Percentiles rank a stretch among this genome's conserved stretches.
Evolutionary conservation across 2,113 vertebrate species (phyloP).

Genomic region (Etia nguti): DNA sequence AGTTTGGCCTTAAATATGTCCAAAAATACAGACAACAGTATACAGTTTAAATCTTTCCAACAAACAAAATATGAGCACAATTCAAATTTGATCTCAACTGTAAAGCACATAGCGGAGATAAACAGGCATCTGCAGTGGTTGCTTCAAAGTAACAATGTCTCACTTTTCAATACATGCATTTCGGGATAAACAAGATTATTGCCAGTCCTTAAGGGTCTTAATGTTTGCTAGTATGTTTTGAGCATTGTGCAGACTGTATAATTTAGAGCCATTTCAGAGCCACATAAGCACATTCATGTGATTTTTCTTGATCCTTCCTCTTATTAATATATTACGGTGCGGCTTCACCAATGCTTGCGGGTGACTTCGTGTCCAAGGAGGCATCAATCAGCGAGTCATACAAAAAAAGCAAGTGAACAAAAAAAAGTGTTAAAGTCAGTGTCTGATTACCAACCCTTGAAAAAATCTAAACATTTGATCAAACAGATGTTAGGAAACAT

Average conservation of each 20-base stretch:
- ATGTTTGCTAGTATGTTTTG: neutral
- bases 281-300: slow-evolving; percentile 3
- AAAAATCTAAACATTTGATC: slow-evolving; percentile 19
- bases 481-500: neutral
- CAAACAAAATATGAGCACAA: neutral
- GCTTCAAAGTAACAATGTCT: neutral
- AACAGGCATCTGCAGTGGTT: neutral
- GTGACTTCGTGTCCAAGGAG: slow-evolving; percentile 50
- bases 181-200: neutral
- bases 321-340: slow-evolving; percentile 6
- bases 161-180: neutral
- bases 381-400: slow-evolving; percentile 9
- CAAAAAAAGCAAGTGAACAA: slow-evolving; percentile 5
- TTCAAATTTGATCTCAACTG: neutral
- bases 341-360: neutral
- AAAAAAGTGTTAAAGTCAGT: slow-evolving; percentile 4
- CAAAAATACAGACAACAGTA: neutral
- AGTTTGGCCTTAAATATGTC: neutral
- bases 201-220: slow-evolving; percentile 1
- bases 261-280: slow-evolving; percentile 9
- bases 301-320: neutral
- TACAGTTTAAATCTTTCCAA: neutral
- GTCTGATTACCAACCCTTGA: neutral
- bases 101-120: neutral
- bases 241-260: neutral